Evolutionary conservation across 1,140 invertebrate species (phyloP), one percentile per base, ranked within the genome.

Genomic region (Leptinotarsa lineolata): DNA sequence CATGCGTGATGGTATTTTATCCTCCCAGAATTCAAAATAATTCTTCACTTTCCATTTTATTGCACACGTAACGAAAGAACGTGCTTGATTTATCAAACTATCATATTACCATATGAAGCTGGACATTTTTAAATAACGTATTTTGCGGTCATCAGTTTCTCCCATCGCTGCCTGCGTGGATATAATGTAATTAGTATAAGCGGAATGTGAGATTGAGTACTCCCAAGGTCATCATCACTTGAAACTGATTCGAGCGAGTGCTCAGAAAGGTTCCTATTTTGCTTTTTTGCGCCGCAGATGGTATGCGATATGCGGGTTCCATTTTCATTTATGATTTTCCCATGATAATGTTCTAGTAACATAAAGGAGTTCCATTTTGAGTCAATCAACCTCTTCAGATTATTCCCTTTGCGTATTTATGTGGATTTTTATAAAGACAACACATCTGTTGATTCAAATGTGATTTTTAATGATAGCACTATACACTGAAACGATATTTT

Each of bases 41-140:
- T 54, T 54, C 48, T 54, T 54, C 48, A 54, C 48, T n/a, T 54
- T 54, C 48, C 48, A 54, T 54, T 54, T 54, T 54, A 54, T 54
- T 54, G 48, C 48, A 54, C 48, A 54, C n/a, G 48, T 54, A 54
- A 54, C 12, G 16, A 15, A 8, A 54, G 48, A 3, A 16, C 48
- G 48, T 54, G 48, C 48, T 13, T 54, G 48, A 54, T n/a, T 54
- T 54, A 54, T 54, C 48, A 54, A 54, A 54, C 48, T 54, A 54
- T 54, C 48, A 54, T n/a, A 16, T 54, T 54, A 54, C 48, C 48
- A 18, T 54, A 18, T 54, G 48, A 18, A 54, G n/a, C 48, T 54
- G 15, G 48, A 8, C 48, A 54, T 54, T 54, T 54, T 54, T n/a
- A 54, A 54, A 54, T 15, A n/a, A 54, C 15, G 48, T 18, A 54